These are phyloP conservation scores for Sebastolobus alascanus DNA, from an alignment of 2,797 vertebrate genomes.

Conservation along the genomic window DNA sequence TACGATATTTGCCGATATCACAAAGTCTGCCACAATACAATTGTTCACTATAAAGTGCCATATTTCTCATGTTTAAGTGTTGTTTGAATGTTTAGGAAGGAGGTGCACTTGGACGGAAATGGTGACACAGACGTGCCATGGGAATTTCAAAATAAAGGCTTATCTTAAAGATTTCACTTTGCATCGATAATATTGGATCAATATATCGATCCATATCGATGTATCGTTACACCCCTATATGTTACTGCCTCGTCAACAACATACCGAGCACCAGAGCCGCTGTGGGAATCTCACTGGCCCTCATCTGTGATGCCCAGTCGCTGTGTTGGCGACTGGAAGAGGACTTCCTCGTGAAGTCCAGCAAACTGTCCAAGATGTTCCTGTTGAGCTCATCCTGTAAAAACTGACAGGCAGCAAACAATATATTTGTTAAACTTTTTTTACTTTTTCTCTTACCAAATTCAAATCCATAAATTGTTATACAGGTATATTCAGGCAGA, in stretches of 20 bases:
- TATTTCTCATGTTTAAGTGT: too few relatives aligned
- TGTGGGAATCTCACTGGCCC: slow-evolving; percentile 93
- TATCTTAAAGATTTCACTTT: too few relatives aligned
- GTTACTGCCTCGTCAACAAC: slow-evolving; percentile 2
- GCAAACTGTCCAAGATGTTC: slow-evolving; percentile 90
- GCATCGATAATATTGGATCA: too few relatives aligned
- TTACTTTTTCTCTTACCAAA: neutral
- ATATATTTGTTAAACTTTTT: neutral
- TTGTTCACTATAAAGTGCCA: too few relatives aligned
- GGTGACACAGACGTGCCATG: too few relatives aligned
- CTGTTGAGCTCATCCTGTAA: slow-evolving; percentile 94
- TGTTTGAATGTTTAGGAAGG: too few relatives aligned
- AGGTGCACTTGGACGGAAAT: too few relatives aligned
- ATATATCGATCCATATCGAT: too few relatives aligned
- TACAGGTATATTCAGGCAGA: too few relatives aligned
- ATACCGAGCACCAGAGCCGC: slow-evolving; percentile 94
- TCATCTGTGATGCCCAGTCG: slow-evolving; percentile 89
- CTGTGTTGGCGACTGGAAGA: slow-evolving; percentile 81
- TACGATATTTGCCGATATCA: too few relatives aligned
- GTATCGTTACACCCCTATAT: neutral
- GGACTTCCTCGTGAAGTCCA: slow-evolving; percentile 89
- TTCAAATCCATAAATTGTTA: neutral
- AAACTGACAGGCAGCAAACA: slow-evolving; percentile 75
- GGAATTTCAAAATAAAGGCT: too few relatives aligned
- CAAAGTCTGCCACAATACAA: too few relatives aligned